phyloP scores from a whole-genome alignment of 2,113 vertebrate genomes.

The Forbesichthys agassizii region DNA sequence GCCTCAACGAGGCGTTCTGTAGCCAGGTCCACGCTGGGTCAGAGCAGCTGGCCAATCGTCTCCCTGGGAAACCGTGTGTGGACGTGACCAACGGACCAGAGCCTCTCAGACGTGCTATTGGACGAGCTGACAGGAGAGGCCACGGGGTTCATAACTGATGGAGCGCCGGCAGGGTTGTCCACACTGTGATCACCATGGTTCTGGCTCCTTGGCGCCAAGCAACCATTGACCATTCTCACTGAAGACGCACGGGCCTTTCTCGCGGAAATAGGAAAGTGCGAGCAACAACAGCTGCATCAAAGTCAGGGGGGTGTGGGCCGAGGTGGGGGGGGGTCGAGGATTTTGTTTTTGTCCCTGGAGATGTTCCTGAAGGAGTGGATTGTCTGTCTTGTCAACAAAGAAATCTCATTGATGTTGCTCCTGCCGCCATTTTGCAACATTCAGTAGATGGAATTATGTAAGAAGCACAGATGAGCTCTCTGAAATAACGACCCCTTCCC shows the following conservation, averaged over 20 bases:
- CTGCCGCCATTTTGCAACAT: no score
- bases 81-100: neutral
- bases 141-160: neutral
- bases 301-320: neutral
- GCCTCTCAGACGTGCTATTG: neutral
- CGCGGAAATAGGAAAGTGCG: neutral
- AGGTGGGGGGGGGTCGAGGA: neutral
- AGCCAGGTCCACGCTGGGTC: neutral
- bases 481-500: no score
- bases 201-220: neutral
- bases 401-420: no score
- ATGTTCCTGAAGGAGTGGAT: no score
- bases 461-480: no score
- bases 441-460: no score
- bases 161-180: neutral
- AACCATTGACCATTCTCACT: neutral
- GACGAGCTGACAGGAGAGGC: neutral
- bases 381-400: no score
- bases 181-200: neutral
- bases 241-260: neutral
- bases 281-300: neutral
- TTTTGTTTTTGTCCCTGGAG: neutral
- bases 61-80: neutral
- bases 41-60: neutral
- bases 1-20: slow-evolving; percentile 20